Evolutionary conservation across 2,113 vertebrate species (phyloP), one percentile per base, ranked within the genome.

Genomic region (Promerops cafer): DNA sequence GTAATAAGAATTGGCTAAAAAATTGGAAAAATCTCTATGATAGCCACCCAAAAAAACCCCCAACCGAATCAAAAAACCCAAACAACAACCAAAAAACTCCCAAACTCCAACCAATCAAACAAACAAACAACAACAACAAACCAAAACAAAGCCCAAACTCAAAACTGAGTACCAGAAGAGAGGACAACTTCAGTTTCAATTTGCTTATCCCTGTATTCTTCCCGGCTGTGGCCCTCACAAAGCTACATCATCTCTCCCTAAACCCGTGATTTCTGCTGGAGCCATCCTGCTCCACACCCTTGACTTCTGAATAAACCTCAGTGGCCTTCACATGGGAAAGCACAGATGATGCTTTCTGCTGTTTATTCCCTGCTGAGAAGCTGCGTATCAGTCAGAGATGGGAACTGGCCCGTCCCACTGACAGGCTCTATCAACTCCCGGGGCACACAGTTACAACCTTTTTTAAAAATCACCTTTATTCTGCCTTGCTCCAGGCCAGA

Each of bases 11-110:
- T 49, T 83, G 28, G 77, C 26, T 42, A 65, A 11, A 10, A 92
- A 64, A 84, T 10, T 18, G 7, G 4, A 40, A 87, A 87, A 82
- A 68, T 5, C 14, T 71, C 26, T 40, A 3, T 14, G 37, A 44
- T 5, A 35, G n/a, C 5, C 4, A 6, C 9, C 3, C 7, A 42
- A 18, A n/a, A n/a, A 42, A 52, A 21, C 33, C 3, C 24, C 1
- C 16, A 70, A n/a, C n/a, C n/a, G n/a, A n/a, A n/a, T n/a, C n/a
- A 53, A 19, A 28, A 52, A 70, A 12, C 6, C 10, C 23, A 6
- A 40, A 10, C 16, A 70, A 22, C 4, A 68, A 27, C 2, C 40
- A n/a, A 28, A 35, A 39, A 53, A 16, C 40, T 42, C 5, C 30
- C 14, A 11, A 35, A 22, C 15, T n/a, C n/a, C n/a, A n/a, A n/a